Base-by-base conservation (phyloP, 30 jellyfish, hydroid and myxozoan genomes). In the Catostylus mosaicus region DNA sequence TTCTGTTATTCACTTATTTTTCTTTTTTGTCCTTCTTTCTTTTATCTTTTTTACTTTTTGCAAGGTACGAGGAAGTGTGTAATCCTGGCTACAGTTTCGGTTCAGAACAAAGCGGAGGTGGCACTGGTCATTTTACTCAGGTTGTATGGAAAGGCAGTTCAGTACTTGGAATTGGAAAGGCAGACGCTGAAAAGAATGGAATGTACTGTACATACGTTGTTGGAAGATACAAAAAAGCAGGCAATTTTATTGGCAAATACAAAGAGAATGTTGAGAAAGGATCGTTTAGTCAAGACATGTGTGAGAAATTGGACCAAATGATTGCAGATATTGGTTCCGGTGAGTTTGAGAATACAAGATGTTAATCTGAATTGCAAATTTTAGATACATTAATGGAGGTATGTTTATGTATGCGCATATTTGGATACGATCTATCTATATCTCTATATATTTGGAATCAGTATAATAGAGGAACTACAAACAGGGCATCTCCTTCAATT, bases 51-150 rank as follows among this genome's bases (percentile, higher is more conserved):
- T n/a, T n/a, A n/a, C n/a, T 16, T 27, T 54, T 43, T 30, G n/a
- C 22, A 32, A 90, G 97, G 97, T 90, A 90, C 64, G 83, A 75
- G 33, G 97, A 90, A 63, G 97, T 90, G 23, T 90, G 97, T 57
- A 40, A 78, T 3, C 90, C 96, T 10, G 96, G 96, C 19, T 85
- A 85, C 67, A 66, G 65, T 47, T 87, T 77, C 63, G 83, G 63
- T 19, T 45, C 80, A 27, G 73, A 73, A 7, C 18, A 48, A 23
- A 38, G 60, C 52, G 56, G 89, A n/a, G 86, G 83, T 5, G 96
- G 89, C 3, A 78, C 98, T 0, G 98, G 98, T 30, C 97, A 87
- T 74, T 93, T 93, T 75, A 93, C 98, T 27, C 98, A 93, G 73
- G 97, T 93, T 22, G 94, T 79, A 9, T 91, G 98, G 98, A 77